Evolutionary conservation across 2,888 invertebrate genomes (phyloP).

Genomic region (Heterodera filipjevi): DNA sequence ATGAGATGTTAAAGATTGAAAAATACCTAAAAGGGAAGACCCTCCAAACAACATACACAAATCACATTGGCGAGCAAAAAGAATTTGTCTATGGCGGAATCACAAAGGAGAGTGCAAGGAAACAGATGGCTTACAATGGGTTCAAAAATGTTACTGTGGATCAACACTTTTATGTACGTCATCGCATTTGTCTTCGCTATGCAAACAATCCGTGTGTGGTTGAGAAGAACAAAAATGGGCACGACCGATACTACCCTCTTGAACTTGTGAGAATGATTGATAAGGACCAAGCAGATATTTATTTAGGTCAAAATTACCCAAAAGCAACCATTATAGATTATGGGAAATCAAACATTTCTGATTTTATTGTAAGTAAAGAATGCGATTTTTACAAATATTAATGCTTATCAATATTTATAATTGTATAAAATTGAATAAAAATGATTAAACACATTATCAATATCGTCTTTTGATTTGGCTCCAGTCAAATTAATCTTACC

Average conservation of each 20-base stretch:
- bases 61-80: neutral
- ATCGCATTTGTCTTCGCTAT: slow-evolving; percentile 8
- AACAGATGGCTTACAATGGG: neutral
- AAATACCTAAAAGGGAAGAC: neutral
- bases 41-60: neutral
- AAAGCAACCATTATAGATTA: too few species aligned
- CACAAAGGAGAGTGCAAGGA: neutral
- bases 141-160: slow-evolving; percentile 4
- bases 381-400: neutral
- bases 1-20: neutral
- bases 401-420: neutral
- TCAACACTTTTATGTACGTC: slow-evolving; percentile 11
- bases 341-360: too few species aligned
- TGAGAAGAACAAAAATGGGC: neutral
- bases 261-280: neutral
- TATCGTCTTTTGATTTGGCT: neutral
- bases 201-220: neutral
- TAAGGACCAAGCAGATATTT: neutral
- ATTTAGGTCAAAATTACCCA: neutral
- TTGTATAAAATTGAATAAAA: neutral
- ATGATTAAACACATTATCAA: neutral
- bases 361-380: too few species aligned
- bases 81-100: neutral
- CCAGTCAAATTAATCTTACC: neutral
- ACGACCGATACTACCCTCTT: neutral